Evolutionary conservation across 2,113 vertebrate species (phyloP).

Genomic region (Sorex araneus): DNA sequence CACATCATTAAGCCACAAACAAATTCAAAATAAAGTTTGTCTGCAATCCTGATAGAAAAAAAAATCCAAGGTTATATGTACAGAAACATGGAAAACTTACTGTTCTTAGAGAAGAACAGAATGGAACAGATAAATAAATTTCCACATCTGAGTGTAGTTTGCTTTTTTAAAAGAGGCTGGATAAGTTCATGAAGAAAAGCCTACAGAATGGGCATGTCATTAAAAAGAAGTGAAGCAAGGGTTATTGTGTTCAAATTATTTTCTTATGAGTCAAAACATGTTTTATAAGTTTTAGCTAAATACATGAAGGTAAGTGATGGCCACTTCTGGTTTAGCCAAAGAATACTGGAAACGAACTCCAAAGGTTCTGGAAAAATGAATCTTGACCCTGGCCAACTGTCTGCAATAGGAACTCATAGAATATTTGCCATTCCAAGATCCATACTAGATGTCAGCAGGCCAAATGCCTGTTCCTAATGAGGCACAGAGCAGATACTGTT

Average conservation of each 20-base stretch:
- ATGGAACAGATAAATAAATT: conserved; percentile 68
- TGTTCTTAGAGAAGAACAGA: conserved; percentile 64
- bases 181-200: conserved; percentile 67
- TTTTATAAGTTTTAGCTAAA: conserved; percentile 61
- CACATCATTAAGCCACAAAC: conserved; percentile 23
- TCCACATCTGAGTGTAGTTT: conserved; percentile 57
- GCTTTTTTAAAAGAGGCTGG: conserved; percentile 63
- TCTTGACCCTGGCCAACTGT: background rate
- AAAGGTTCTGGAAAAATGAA: background rate
- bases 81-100: conserved; percentile 52
- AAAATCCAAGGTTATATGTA: conserved; percentile 1
- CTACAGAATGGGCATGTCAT: conserved; percentile 53
- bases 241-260: conserved; percentile 67
- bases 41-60: conserved; percentile 3
- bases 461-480: background rate
- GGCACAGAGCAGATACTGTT: too few relatives aligned
- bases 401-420: background rate
- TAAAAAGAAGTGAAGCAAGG: conserved; percentile 71
- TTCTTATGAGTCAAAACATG: conserved; percentile 52
- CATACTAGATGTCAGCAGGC: background rate
- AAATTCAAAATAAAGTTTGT: conserved; percentile 48
- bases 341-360: background rate
- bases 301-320: conserved; percentile 34
- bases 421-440: background rate
- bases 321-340: conserved; percentile 47